A percentile compares a stretch with the other conserved stretches of the same genome.
phyloP scores from a whole-genome alignment of 1,140 invertebrate genomes.

The Leptinotarsa undecemlineata region DNA sequence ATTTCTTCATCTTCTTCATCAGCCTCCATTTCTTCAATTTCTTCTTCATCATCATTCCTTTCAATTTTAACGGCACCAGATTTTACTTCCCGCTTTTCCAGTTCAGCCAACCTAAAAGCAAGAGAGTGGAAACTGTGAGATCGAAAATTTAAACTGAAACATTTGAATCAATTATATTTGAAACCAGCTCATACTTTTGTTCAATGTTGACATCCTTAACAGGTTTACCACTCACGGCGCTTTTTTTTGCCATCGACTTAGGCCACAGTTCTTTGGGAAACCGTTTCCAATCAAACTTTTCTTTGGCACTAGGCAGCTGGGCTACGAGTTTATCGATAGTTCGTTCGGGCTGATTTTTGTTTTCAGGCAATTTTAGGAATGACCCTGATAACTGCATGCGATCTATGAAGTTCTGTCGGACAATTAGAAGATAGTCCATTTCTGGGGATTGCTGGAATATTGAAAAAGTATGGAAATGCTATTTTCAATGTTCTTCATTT shows the following conservation, averaged over 20 bases:
- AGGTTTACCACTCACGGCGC: conserved; percentile 11
- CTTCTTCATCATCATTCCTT: conserved; percentile 50
- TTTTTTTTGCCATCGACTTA: conserved; percentile 53
- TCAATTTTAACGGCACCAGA: conserved; percentile 57
- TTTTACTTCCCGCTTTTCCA: conserved; percentile 66
- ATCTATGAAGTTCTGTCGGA: conserved; percentile 65
- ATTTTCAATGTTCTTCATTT: too few species aligned
- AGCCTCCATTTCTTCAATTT: conserved; percentile 60
- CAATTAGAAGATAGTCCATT: conserved; percentile 62
- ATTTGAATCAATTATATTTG: background rate
- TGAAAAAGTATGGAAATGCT: background rate
- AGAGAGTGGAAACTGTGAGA: background rate
- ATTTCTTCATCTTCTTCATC: conserved; percentile 68
- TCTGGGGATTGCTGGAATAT: conserved; percentile 54
- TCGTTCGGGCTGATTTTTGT: conserved; percentile 62
- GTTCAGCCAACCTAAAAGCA: conserved; percentile 53
- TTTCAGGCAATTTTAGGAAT: conserved; percentile 54
- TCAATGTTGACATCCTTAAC: conserved; percentile 55
- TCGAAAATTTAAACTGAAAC: background rate
- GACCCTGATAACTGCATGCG: conserved; percentile 62
- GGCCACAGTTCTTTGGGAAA: conserved; percentile 63
- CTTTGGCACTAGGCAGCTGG: conserved; percentile 53
- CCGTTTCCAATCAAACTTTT: conserved; percentile 61
- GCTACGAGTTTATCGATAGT: conserved; percentile 67
- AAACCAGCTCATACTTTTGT: conserved; percentile 37